These are phyloP conservation scores for Drosophila maculinotata DNA, from an alignment of 2,888 invertebrate species.

Conservation along the genomic window DNA sequence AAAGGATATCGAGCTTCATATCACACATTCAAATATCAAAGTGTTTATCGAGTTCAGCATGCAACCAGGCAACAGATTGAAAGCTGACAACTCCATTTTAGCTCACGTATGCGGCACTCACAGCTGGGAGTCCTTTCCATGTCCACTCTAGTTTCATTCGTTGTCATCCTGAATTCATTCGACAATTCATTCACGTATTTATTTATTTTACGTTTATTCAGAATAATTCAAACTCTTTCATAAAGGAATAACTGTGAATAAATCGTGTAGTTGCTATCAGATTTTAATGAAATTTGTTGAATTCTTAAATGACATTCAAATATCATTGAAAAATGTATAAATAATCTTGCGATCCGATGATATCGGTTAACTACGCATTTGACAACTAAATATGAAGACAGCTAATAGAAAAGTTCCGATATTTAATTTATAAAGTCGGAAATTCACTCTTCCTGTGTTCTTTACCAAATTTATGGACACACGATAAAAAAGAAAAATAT, in stretches of 20 bases:
- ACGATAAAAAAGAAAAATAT: conserved; percentile 4
- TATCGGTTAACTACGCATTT: too few relatives aligned
- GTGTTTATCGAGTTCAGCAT: conserved; percentile 2
- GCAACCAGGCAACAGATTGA: conserved; percentile 28
- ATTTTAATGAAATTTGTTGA: too few relatives aligned
- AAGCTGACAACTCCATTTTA: neutral
- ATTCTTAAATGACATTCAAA: too few relatives aligned
- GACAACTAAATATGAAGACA: too few relatives aligned
- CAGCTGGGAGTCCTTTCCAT: neutral
- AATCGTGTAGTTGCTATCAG: too few relatives aligned
- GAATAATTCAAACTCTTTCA: too few relatives aligned
- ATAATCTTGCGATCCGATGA: too few relatives aligned
- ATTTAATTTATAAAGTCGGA: neutral
- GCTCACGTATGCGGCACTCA: neutral
- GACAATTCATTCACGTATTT: neutral
- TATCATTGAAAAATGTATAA: too few relatives aligned
- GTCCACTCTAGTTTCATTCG: neutral
- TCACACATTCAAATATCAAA: neutral
- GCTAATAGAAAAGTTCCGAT: neutral
- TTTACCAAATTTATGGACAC: neutral
- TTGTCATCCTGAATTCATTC: neutral
- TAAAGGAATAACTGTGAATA: too few relatives aligned
- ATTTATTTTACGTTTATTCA: neutral
- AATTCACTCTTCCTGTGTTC: neutral
- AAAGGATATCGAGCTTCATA: neutral